Percentiles rank a stretch among this genome's conserved stretches.
These are phyloP conservation scores for Cheilosia vernalis DNA, from an alignment of 2,888 invertebrate species.

Conservation along the genomic window DNA sequence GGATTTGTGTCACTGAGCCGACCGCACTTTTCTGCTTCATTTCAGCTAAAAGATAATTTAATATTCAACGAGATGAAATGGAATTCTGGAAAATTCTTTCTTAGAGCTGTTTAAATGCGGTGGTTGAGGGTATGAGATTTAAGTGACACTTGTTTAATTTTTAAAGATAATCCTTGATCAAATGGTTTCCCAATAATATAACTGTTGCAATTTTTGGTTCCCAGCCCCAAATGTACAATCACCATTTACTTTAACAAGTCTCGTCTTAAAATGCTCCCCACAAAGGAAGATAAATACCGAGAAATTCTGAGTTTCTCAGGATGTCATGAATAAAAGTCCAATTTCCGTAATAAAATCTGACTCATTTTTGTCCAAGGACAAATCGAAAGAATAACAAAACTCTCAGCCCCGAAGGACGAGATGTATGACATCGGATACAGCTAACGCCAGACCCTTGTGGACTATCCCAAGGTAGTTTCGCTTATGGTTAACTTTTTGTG, in stretches of 20 bases:
- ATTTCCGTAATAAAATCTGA: constrained; percentile 23
- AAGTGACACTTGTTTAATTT: background rate
- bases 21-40: background rate
- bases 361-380: constrained; percentile 9
- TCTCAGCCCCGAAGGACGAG: background rate
- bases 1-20: background rate
- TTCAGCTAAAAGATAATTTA: constrained; percentile 7
- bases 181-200: background rate
- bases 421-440: constrained; percentile 1
- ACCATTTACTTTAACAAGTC: constrained; percentile 17
- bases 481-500: background rate
- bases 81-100: background rate
- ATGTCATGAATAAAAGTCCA: constrained; percentile 27
- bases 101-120: background rate
- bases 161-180: background rate
- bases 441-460: background rate
- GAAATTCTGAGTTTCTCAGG: constrained; percentile 5
- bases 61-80: background rate
- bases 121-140: background rate
- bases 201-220: background rate
- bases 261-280: background rate
- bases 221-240: constrained; percentile 1
- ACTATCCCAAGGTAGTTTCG: background rate
- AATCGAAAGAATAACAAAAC: background rate
- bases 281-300: background rate